Evolutionary conservation across 2,113 vertebrate species (phyloP).

Genomic region (Danionella cerebrum): DNA sequence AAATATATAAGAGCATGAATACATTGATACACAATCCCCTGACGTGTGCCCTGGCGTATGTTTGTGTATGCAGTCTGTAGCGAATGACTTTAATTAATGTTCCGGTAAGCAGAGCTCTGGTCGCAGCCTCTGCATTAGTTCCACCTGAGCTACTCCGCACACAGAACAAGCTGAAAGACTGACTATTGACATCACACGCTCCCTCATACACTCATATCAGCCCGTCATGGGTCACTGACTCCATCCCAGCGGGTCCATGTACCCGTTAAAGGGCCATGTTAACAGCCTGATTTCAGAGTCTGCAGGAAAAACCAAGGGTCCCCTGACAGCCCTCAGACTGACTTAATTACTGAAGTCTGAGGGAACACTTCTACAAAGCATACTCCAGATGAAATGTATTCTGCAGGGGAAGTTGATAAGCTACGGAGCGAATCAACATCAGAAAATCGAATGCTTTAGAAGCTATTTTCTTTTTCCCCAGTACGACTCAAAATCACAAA

Average conservation of each 20-base stretch:
- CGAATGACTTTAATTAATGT: constrained; percentile 78
- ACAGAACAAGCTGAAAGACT: constrained; percentile 58
- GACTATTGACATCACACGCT: constrained; percentile 69
- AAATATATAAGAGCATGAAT: neutral
- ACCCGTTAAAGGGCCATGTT: constrained; percentile 74
- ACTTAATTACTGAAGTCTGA: constrained; percentile 64
- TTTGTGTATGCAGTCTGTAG: constrained; percentile 38
- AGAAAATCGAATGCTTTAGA: neutral
- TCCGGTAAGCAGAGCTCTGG: constrained; percentile 70
- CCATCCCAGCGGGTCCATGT: constrained; percentile 54
- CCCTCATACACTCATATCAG: constrained; percentile 32
- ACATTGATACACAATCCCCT: neutral
- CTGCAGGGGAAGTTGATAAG: neutral
- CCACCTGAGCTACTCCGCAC: constrained; percentile 60
- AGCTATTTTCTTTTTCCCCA: neutral
- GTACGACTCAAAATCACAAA: neutral
- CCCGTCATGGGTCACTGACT: constrained; percentile 71
- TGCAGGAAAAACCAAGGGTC: constrained; percentile 62
- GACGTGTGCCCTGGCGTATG: neutral
- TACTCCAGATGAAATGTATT: constrained; percentile 43
- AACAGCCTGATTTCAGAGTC: constrained; percentile 65
- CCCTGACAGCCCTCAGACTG: constrained; percentile 55
- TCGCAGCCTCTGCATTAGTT: constrained; percentile 72
- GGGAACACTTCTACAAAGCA: constrained; percentile 57
- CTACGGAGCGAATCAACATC: constrained; percentile 28